Evolutionary conservation across 2,888 invertebrate species (phyloP).

Genomic region (Rapana venosa): DNA sequence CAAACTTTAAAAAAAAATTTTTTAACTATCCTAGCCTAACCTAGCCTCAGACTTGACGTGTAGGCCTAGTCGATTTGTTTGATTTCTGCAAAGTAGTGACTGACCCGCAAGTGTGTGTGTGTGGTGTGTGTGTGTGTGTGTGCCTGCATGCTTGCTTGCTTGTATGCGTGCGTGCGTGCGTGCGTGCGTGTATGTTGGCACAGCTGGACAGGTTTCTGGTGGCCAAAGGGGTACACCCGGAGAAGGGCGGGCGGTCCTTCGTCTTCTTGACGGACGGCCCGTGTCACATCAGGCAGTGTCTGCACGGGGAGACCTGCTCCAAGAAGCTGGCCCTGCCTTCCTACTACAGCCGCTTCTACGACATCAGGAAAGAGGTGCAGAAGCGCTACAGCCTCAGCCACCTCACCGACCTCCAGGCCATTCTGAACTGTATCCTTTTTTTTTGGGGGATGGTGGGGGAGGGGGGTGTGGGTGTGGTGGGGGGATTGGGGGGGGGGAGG

Average conservation of each 20-base stretch:
- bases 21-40: too few relatives aligned
- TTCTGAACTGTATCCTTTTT: conserved; percentile 91
- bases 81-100: too few relatives aligned
- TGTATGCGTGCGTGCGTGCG: too few relatives aligned
- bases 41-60: too few relatives aligned
- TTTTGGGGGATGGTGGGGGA: neutral
- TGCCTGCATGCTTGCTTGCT: too few relatives aligned
- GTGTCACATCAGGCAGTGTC: conserved; percentile 88
- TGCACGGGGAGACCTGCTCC: conserved; percentile 84
- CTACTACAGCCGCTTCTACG: conserved; percentile 93
- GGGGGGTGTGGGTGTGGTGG: too few relatives aligned
- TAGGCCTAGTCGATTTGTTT: too few relatives aligned
- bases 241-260: conserved; percentile 78
- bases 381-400: conserved; percentile 82
- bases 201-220: conserved; percentile 89
- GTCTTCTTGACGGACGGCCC: conserved; percentile 83
- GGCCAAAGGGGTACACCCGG: conserved; percentile 77
- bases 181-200: neutral
- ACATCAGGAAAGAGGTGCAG: conserved; percentile 92
- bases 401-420: conserved; percentile 86
- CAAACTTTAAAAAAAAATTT: too few relatives aligned
- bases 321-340: conserved; percentile 91
- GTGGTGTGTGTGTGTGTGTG: too few relatives aligned
- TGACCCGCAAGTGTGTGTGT: too few relatives aligned
- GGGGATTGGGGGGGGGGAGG: too few relatives aligned